Evolutionary conservation across 2,888 invertebrate genomes (phyloP).

Genomic region (Andrena bucephala): DNA sequence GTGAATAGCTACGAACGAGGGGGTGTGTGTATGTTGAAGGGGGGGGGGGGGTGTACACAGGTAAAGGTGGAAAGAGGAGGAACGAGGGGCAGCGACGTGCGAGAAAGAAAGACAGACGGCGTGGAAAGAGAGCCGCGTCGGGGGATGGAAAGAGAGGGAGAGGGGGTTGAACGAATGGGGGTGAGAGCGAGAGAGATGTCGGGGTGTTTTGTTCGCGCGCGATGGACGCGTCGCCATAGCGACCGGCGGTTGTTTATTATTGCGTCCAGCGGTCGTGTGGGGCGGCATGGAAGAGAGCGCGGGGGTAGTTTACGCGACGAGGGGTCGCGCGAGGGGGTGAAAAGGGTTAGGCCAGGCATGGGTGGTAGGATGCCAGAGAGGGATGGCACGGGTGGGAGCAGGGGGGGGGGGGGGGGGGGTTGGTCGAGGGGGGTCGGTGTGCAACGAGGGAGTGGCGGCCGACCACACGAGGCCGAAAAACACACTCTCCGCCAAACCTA

Average conservation of each 20-base stretch:
- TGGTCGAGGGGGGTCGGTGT: conserved; percentile 61
- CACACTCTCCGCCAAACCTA: conserved; percentile 81
- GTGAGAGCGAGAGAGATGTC: conserved; percentile 49
- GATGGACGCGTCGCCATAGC: conserved; percentile 84
- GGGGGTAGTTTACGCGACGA: conserved; percentile 67
- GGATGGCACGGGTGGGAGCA: conserved; percentile 59
- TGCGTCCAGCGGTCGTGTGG: conserved; percentile 80
- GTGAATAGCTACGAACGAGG: conserved; percentile 39
- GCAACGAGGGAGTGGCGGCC: conserved; percentile 80
- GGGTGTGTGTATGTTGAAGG: not conserved
- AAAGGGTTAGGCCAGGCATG: conserved; percentile 70
- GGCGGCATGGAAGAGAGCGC: conserved; percentile 44
- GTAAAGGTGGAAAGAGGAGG: conserved; percentile 47
- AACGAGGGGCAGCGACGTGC: conserved; percentile 16
- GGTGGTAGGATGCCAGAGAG: conserved; percentile 50
- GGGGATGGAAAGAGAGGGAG: conserved; percentile 17
- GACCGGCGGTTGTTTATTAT: conserved; percentile 85
- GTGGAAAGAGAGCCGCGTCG: conserved; percentile 8
- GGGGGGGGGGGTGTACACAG: conserved; percentile 32
- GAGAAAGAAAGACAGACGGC: conserved; percentile 35
- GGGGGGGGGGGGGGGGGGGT: conserved; percentile 26
- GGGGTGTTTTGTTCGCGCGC: conserved; percentile 83
- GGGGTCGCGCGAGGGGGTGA: conserved; percentile 60
- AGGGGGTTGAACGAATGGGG: conserved; percentile 31
- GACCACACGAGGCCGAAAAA: conserved; percentile 84